Evolutionary conservation across 2,113 vertebrate genomes (phyloP), one percentile per base, ranked within the genome.

Genomic region (Choloepus hoffmanni): DNA sequence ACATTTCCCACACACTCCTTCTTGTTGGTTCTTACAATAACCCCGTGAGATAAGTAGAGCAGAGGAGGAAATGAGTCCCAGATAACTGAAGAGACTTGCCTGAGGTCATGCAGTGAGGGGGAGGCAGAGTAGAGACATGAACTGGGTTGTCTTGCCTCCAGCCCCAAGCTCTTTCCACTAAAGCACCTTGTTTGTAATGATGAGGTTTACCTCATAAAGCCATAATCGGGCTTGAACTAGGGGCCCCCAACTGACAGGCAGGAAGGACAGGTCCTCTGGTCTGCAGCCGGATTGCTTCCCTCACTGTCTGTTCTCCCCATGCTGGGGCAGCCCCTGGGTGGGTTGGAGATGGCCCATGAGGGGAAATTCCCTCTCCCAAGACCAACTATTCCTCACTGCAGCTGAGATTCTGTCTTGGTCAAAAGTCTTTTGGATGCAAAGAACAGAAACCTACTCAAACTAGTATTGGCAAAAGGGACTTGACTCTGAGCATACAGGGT

Each of bases 91-190:
- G 58, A 83, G 43, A 72, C 11, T 85, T 86, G 94, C 95, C 65
- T 15, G 7, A 67, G 89, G 94, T 86, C 87, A 78, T 7, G 15
- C 16, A 63, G 76, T 15, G 1, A 83, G 48, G 55, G 45, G 36
- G 40, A 85, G 74, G 89, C 90, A 74, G 53, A 62, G 36, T 2
- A 85, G 77, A 81, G 84, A 90, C 67, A 10, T 36, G 87, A 95
- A 90, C 89, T 40, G 12, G 0, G 26, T 48, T 89, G 70, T 95
- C 91, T 70, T n/a, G 68, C 70, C 63, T 94, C n/a, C 53, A 63
- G 94, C 72, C 95, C 73, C 43, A 60, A 82, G 84, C 79, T 90
- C 60, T 96, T 95, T 87, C 86, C 84, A 87, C 58, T 48, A 43
- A 85, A 88, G 55, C 50, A 74, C 74, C 36, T 95, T 83, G 88